Conservation (phyloP, 2,113 vertebrate genomes). For the Clarias gariepinus region DNA sequence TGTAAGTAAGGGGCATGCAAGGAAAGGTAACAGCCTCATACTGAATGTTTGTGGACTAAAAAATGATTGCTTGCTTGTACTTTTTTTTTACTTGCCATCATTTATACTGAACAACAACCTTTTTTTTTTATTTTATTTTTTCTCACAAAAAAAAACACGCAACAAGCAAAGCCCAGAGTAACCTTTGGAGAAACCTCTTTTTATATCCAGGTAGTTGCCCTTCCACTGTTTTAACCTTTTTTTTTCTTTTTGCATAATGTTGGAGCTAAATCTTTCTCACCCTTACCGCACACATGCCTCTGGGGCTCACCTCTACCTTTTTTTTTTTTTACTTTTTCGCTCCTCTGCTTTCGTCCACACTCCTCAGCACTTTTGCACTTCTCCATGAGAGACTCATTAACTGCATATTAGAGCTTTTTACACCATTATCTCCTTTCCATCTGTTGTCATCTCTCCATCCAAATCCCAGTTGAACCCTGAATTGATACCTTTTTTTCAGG, state of each 20-base stretch:
- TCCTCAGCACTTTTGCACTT: slow-evolving; percentile 70
- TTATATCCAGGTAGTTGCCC: not conserved
- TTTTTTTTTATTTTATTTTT: not conserved
- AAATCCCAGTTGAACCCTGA: not conserved
- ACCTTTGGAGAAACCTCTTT: slow-evolving; percentile 26
- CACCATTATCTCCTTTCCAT: slow-evolving; percentile 32
- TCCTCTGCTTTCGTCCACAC: slow-evolving; percentile 37
- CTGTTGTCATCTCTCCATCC: slow-evolving; percentile 24
- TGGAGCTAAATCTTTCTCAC: slow-evolving; percentile 46
- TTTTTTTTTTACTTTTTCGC: not conserved
- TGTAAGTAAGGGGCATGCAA: not conserved
- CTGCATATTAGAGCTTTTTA: slow-evolving; percentile 42
- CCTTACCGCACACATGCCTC: slow-evolving; percentile 64
- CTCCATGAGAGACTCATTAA: slow-evolving; percentile 71
- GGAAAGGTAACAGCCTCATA: not conserved
- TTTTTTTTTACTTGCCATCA: not conserved
- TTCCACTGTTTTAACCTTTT: slow-evolving; percentile 10
- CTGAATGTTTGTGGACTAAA: not conserved
- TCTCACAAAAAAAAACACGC: not conserved
- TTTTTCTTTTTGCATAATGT: slow-evolving; percentile 51
- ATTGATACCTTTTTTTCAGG: slow-evolving; percentile 6
- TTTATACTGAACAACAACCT: not conserved
- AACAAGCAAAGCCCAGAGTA: not conserved
- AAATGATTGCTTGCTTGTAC: slow-evolving; percentile 9
- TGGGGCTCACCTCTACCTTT: slow-evolving; percentile 66